phyloP scores from a whole-genome alignment of 2,113 vertebrate genomes.

The Mungos mungo region DNA sequence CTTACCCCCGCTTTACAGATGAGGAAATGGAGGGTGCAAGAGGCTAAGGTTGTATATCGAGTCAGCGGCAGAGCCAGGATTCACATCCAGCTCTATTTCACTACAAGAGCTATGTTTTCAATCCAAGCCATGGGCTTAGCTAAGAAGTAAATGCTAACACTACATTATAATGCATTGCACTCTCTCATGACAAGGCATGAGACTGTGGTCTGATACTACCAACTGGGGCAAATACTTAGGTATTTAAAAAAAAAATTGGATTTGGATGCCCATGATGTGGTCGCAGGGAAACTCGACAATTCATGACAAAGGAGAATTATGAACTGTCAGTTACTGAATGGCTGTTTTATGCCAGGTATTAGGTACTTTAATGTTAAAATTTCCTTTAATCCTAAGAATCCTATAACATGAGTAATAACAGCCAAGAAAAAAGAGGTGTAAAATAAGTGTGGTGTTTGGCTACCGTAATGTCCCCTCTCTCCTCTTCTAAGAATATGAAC shows the following conservation, averaged over 20 bases:
- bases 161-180: neutral
- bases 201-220: neutral
- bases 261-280: neutral
- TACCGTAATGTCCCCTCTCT: neutral
- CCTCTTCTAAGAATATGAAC: neutral
- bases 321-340: neutral
- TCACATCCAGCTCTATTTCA: neutral
- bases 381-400: neutral
- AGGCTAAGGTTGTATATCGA: neutral
- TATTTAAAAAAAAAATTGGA: neutral
- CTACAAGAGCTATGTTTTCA: neutral
- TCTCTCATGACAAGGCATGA: neutral
- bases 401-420: neutral
- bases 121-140: neutral
- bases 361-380: neutral
- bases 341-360: neutral
- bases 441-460: neutral
- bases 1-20: neutral
- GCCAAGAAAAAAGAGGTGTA: neutral
- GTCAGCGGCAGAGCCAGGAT: neutral
- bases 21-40: neutral
- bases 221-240: neutral
- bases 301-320: neutral
- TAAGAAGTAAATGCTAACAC: constrained; percentile 40
- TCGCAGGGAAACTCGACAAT: neutral